Evolutionary conservation across 2,888 invertebrate species (phyloP), one percentile per base, ranked within the genome.

Genomic region (Eupeodes luniger): DNA sequence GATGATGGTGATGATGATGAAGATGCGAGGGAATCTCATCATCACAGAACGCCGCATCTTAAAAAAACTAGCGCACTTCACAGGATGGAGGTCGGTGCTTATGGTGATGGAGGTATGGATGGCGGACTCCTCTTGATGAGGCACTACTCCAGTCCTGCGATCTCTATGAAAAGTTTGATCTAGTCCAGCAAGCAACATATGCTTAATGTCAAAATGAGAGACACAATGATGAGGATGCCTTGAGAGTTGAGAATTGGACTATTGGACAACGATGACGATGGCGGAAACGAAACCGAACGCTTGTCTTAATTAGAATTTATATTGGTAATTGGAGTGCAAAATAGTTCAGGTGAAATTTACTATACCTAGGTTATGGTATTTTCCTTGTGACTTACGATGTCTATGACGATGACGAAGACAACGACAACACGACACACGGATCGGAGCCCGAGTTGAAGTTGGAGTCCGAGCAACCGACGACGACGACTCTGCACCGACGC

Each of bases 321-420:
- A 87, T 84, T 74, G 84, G 72, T 87, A 87, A 87, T 83, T 87
- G 87, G 87, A 87, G 87, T 87, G 87, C 74, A 87, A 87, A 87
- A 87, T 87, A 87, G 87, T 83, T 87, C 80, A 83, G 84, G 84
- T 84, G 87, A 87, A 87, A 87, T 84, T 72, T 72, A n/a, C 6
- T 87, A 72, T 19, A 19, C 19, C 19, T 79, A 12, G 11, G 10
- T 36, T 36, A 40, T 40, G 40, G 9, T 40, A 9, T 69, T 53
- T 55, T 87, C 49, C 66, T 57, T 75, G 53, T 11, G 49, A 40
- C 67, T 40, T 40, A 40, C 40, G 40, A 40, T 9, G 6, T 7
- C 40, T 9, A 9, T 9, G 40, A 40, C 40, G 40, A 40, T 40
- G 81, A 49, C 44, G 40, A 55, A 40, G n/a, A 64, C 27, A 11